phyloP scores from a whole-genome alignment of 2,888 invertebrate species.

The Lissocephala sabroskyi region DNA sequence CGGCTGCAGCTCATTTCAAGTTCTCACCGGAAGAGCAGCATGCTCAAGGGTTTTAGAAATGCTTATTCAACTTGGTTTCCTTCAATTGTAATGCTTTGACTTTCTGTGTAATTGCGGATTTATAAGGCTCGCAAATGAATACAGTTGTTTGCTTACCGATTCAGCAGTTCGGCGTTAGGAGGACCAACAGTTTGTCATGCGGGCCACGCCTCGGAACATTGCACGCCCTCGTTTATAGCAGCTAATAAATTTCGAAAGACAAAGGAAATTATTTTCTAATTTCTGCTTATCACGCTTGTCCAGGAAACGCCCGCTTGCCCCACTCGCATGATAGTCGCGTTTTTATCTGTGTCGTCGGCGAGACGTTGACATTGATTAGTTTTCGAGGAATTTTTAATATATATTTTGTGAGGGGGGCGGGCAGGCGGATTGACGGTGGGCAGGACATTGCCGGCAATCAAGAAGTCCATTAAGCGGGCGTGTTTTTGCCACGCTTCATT shows the following conservation, averaged over 20 bases:
- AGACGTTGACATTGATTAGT: constrained; percentile 60
- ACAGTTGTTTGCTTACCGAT: too few species aligned
- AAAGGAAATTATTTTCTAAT: constrained; percentile 51
- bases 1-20: too few species aligned
- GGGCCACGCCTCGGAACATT: too few species aligned
- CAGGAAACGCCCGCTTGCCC: not conserved
- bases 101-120: too few species aligned
- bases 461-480: constrained; percentile 56
- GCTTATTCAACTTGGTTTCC: too few species aligned
- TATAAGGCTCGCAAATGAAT: too few species aligned
- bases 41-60: too few species aligned
- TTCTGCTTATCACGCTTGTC: constrained; percentile 44
- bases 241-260: constrained; percentile 36
- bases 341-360: constrained; percentile 35
- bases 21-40: too few species aligned
- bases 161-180: too few species aligned
- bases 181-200: too few species aligned
- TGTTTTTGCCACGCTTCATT: constrained; percentile 56
- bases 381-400: constrained; percentile 58
- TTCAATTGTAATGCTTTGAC: too few species aligned
- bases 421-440: too few species aligned
- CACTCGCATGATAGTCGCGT: not conserved
- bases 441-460: constrained; percentile 39
- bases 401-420: constrained; percentile 25
- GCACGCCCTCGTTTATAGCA: constrained; percentile 34